Conservation (phyloP, 2,797 vertebrate genomes). For the Psittacula echo region DNA sequence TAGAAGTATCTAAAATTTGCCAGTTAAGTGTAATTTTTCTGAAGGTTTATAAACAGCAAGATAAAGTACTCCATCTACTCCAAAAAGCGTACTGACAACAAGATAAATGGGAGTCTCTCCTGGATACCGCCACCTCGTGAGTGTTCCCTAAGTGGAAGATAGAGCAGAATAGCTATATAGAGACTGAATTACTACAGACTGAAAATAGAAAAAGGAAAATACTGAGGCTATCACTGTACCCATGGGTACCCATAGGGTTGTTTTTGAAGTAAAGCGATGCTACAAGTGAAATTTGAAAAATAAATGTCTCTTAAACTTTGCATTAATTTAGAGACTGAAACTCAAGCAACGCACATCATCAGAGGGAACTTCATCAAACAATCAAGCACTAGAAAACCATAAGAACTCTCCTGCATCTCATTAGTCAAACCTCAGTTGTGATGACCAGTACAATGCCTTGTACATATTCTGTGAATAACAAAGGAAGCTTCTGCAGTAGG, state of each 20-base stretch:
- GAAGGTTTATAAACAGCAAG: constrained; percentile 45
- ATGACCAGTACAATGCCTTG: neutral
- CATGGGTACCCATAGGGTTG: neutral
- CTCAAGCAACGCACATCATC: neutral
- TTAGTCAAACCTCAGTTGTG: neutral
- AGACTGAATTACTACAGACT: constrained; percentile 1
- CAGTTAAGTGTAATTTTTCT: constrained; percentile 39
- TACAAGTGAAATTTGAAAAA: neutral
- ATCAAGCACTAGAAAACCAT: neutral
- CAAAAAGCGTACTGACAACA: constrained; percentile 42
- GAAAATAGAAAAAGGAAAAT: neutral
- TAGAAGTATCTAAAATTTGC: constrained; percentile 2
- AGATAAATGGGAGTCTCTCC: constrained; percentile 50
- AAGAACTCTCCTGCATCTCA: neutral
- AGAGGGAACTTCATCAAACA: neutral
- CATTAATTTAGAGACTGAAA: neutral
- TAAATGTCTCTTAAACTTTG: neutral
- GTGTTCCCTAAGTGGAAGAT: constrained; percentile 39
- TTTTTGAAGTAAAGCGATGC: neutral
- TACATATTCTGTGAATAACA: neutral
- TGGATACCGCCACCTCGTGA: neutral
- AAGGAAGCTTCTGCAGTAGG: neutral
- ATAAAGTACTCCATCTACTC: constrained; percentile 56
- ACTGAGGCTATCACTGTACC: neutral
- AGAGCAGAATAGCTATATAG: constrained; percentile 15